Evolutionary conservation across 2,797 vertebrate genomes (phyloP), one percentile per base, ranked within the genome.

Genomic region (Leuciscus waleckii): DNA sequence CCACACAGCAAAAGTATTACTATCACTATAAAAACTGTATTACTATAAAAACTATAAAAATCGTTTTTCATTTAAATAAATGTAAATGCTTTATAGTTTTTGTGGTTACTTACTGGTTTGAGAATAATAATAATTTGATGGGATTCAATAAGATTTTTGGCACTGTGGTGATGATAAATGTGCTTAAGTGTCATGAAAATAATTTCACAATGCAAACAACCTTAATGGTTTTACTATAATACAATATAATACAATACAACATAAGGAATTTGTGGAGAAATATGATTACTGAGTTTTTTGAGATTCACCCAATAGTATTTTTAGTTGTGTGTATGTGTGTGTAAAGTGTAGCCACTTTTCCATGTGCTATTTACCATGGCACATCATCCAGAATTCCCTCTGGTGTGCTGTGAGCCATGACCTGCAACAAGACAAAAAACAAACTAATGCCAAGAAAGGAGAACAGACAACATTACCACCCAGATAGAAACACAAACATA

Each of bases 341-440:
- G 0, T 23, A 10, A 56, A 56, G 56, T 26, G 11, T 63, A 76
- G n/a, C 39, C 61, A 67, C 11, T 32, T 49, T 58, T 84, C 61
- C 58, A 37, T 4, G 75, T 73, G 32, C 41, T 74, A 91, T 97
- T 98, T 95, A 99, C 98, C 98, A 99, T 99, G 83, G 98, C 98
- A 99, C 98, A 91, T 99, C 98, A 91, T 99, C 98, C 93, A 99
- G 92, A 93, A 99, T 99, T 88, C 97, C 97, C 90, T 99, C 97
- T 8, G 98, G 97, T 79, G 97, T 97, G 91, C 98, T 98, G 93
- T 99, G 97, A 92, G 97, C 97, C 98, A 99, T 98, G 92, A 99
- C 98, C 98, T 99, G 92, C 89, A 85, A 71, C 14, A 76, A 43
- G 39, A 61, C 63, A 84, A 39, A 63, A 70, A 43, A 74, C 13